These are phyloP conservation scores for Stegodyphus dumicola DNA, from an alignment of 1,140 invertebrate species.

Conservation along the genomic window DNA sequence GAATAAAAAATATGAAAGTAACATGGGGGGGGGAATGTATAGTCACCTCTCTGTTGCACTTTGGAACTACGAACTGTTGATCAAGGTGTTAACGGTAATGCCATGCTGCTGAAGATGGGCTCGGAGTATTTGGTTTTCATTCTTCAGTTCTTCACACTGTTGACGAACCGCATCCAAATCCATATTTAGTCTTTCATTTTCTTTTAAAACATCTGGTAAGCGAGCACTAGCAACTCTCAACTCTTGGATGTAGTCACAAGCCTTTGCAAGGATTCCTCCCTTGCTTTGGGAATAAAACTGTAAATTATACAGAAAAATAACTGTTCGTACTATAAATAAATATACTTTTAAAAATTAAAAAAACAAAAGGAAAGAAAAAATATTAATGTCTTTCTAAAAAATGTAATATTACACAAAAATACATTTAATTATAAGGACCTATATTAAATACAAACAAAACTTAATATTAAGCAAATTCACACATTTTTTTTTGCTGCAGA, in stretches of 20 bases:
- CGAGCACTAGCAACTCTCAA: slow-evolving; percentile 81
- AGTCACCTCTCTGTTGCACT: neutral
- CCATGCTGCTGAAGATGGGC: slow-evolving; percentile 70
- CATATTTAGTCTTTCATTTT: slow-evolving; percentile 74
- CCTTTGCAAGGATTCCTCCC: slow-evolving; percentile 94
- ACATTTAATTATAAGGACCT: no score
- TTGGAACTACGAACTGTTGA: slow-evolving; percentile 37
- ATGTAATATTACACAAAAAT: no score
- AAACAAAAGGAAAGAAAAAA: no score
- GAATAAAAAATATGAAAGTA: no score
- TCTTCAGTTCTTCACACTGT: slow-evolving; percentile 74
- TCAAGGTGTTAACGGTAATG: slow-evolving; percentile 64
- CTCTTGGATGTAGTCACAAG: slow-evolving; percentile 94
- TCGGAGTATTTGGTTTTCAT: slow-evolving; percentile 74
- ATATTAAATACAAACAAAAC: no score
- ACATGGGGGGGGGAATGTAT: no score
- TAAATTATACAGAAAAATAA: slow-evolving; percentile 53
- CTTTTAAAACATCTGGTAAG: slow-evolving; percentile 74
- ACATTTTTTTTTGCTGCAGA: no score
- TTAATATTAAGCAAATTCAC: no score
- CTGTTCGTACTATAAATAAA: no score
- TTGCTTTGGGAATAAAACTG: slow-evolving; percentile 79
- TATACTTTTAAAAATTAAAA: no score
- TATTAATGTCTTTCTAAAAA: no score
- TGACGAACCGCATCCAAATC: slow-evolving; percentile 73